Evolutionary conservation across 92 coral and sea anemone species (phyloP).

Genomic region (Paramuricea clavata): DNA sequence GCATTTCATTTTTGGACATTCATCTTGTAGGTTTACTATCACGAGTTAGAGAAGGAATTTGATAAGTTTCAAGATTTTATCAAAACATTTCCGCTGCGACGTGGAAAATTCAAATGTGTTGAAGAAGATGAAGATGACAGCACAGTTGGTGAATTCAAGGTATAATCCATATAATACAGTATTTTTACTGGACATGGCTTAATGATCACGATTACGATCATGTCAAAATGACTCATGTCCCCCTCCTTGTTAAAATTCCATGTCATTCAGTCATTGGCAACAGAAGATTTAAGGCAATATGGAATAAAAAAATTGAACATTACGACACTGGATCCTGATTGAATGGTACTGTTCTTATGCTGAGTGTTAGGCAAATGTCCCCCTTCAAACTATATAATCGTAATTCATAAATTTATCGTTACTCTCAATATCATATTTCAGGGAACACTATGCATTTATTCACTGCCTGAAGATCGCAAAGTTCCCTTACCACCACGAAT

Average conservation of each 20-base stretch:
- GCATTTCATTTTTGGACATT: background rate
- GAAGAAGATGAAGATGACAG: slow-evolving; percentile 75
- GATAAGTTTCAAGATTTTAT: slow-evolving; percentile 91
- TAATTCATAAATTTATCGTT: no score
- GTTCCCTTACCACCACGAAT: slow-evolving; percentile 78
- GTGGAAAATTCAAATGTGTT: slow-evolving; percentile 83
- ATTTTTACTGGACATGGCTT: background rate
- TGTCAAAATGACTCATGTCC: no score
- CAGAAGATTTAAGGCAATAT: no score
- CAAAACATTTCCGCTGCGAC: slow-evolving; percentile 79
- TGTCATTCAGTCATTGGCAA: no score
- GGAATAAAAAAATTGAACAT: no score
- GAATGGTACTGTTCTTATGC: no score
- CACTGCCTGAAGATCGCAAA: slow-evolving; percentile 80
- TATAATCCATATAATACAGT: background rate
- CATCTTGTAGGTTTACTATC: slow-evolving; percentile 69
- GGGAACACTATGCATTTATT: slow-evolving; percentile 95
- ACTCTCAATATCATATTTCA: no score
- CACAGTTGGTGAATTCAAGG: slow-evolving; percentile 95
- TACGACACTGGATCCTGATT: no score
- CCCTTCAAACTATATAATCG: no score
- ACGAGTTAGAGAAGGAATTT: slow-evolving; percentile 82
- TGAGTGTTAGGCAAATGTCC: no score
- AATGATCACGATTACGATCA: no score
- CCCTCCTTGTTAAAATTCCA: no score